Evolutionary conservation across 2,888 invertebrate genomes (phyloP).

Genomic region (Noctua janthina): DNA sequence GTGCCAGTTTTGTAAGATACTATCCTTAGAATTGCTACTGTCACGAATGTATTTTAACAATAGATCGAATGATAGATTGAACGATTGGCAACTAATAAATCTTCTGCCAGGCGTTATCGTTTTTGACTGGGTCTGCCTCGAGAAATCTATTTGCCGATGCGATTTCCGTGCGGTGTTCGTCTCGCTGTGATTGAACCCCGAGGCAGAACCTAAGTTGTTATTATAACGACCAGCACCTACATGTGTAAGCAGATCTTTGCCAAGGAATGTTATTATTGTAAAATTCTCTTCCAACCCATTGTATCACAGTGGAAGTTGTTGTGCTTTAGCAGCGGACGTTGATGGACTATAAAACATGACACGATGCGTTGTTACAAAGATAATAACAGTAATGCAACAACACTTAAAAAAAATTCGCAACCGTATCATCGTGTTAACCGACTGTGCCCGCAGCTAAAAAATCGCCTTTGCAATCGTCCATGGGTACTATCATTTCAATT

Average conservation of each 20-base stretch:
- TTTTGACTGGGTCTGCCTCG: neutral
- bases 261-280: neutral
- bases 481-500: neutral
- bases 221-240: too few relatives aligned
- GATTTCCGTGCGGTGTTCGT: neutral
- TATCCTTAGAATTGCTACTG: slow-evolving; percentile 13
- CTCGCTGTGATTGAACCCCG: neutral
- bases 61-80: neutral
- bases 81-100: slow-evolving; percentile 10
- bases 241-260: neutral
- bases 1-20: slow-evolving; percentile 8
- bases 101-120: neutral
- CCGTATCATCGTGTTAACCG: neutral
- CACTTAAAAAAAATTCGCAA: neutral
- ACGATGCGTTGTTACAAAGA: neutral
- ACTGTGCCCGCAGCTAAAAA: neutral
- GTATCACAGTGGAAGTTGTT: slow-evolving; percentile 21
- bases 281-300: slow-evolving; percentile 4
- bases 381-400: neutral
- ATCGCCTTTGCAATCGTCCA: neutral
- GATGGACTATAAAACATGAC: neutral
- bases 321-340: slow-evolving; percentile 20
- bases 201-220: neutral
- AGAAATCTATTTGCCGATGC: neutral
- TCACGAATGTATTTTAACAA: neutral